Evolutionary conservation across 2,797 vertebrate species (phyloP), one percentile per base, ranked within the genome.

Genomic region (Setipinna tenuifilis): DNA sequence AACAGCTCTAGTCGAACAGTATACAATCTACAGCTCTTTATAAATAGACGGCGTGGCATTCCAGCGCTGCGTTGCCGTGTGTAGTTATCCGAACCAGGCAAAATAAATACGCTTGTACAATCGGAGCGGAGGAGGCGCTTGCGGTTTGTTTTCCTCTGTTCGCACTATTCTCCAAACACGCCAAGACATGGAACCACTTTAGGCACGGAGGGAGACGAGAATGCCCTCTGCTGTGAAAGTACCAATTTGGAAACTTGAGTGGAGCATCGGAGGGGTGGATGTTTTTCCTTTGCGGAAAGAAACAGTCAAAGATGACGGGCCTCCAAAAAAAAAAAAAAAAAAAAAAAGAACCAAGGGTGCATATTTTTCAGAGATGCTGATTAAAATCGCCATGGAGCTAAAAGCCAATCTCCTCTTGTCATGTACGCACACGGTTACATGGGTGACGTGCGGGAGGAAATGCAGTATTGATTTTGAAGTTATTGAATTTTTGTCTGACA

Each of bases 181-280:
- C 71, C 41, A 41, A 80, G 65, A 84, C 83, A 84, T 82, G 59
- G 78, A 86, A 84, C 68, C 19, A 62, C 85, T 86, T 84, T 59
- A 57, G 35, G 81, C 81, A 82, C 16, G 50, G 61, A 28, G 54
- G 83, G 61, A 82, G 28, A 71, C 28, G 16, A 41, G 71, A 41
- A 78, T 78, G 71, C 71, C 71, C 71, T 78, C 71, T 19, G 71
- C 35, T 78, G 71, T 35, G 21, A 78, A 78, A 78, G 71, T 44
- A 78, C 31, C 71, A 78, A 78, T 78, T 78, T 78, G 35, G 71
- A 78, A 78, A 78, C 35, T 44, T 2, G 31, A 78, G 71, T 19
- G 19, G 35, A 35, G 35, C 19, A 3, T 21, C 16, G 71, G 71
- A 78, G 71, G 71, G 71, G 35, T 78, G 71, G 71, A 78, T 78